Percentiles rank a stretch among this genome's conserved stretches.
Conservation (phyloP, 2,797 vertebrate genomes). For the Enteromius paludinosus region DNA sequence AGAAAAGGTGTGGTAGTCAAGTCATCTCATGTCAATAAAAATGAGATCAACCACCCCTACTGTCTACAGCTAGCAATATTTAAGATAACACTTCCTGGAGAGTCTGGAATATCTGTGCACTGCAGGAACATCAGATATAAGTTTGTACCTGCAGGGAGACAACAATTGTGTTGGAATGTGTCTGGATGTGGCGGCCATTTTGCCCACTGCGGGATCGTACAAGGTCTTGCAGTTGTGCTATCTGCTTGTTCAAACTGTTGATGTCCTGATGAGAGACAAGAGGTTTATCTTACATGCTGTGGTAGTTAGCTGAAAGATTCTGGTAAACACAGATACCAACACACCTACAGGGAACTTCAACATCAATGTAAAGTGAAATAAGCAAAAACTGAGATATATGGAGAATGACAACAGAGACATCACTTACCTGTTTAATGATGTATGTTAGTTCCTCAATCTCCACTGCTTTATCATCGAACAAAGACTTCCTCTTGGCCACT, state of each 20-base stretch:
- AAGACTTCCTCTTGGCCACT: conserved; percentile 96
- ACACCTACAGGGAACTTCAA: not conserved
- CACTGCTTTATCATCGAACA: conserved; percentile 92
- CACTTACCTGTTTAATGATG: conserved; percentile 91
- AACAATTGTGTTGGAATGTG: conserved; percentile 92
- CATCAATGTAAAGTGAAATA: not conserved
- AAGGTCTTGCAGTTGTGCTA: conserved; percentile 91
- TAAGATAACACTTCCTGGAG: conserved; percentile 23
- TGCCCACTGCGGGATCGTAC: conserved; percentile 85
- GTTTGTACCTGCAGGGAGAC: conserved; percentile 86
- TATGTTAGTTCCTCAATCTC: conserved; percentile 95
- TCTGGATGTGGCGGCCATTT: conserved; percentile 88
- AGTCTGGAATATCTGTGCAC: not conserved
- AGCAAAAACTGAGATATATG: not conserved
- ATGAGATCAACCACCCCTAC: conserved; percentile 23
- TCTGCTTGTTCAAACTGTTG: conserved; percentile 93
- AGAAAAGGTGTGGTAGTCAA: not conserved
- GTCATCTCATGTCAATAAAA: conserved; percentile 1
- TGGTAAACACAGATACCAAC: not conserved
- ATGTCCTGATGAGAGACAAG: conserved; percentile 81
- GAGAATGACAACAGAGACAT: not conserved
- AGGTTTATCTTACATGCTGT: not conserved
- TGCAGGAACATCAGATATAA: not conserved
- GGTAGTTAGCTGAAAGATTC: not conserved
- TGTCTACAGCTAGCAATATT: conserved; percentile 3